Conservation (phyloP, 2,888 invertebrate genomes). For the Rosalia funebris region DNA sequence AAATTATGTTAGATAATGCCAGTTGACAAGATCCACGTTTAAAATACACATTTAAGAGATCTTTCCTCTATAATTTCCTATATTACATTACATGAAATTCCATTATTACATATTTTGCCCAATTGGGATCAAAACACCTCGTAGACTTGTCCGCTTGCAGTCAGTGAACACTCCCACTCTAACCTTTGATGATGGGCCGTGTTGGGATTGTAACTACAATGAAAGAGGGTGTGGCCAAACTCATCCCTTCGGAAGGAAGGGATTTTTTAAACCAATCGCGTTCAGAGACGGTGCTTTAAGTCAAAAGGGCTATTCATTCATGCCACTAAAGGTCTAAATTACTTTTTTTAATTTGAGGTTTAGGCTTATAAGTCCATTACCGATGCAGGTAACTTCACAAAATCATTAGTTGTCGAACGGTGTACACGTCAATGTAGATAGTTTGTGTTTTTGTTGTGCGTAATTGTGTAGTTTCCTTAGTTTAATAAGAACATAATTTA, state of each 20-base stretch:
- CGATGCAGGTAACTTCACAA: conserved; percentile 36
- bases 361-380: conserved; percentile 38
- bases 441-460: conserved; percentile 7
- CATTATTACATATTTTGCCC: too few species aligned
- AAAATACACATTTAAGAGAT: too few species aligned
- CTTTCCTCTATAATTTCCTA: too few species aligned
- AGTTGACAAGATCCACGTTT: too few species aligned
- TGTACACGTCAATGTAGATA: too few species aligned
- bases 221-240: conserved; percentile 34
- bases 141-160: conserved; percentile 21
- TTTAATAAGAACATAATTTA: too few species aligned
- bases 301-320: conserved; percentile 47
- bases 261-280: conserved; percentile 42
- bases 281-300: conserved; percentile 24
- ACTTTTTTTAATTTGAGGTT: conserved; percentile 25
- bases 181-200: conserved; percentile 8
- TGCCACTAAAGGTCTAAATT: conserved; percentile 24
- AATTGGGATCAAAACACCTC: conserved; percentile 2
- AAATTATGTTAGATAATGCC: too few species aligned
- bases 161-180: conserved; percentile 33
- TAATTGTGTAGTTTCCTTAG: conserved; percentile 21
- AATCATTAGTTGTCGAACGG: conserved; percentile 24
- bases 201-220: conserved; percentile 12
- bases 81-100: too few species aligned
- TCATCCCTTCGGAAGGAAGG: conserved; percentile 33